Conservation (phyloP, 2,113 vertebrate species). For the Limanda limanda region DNA sequence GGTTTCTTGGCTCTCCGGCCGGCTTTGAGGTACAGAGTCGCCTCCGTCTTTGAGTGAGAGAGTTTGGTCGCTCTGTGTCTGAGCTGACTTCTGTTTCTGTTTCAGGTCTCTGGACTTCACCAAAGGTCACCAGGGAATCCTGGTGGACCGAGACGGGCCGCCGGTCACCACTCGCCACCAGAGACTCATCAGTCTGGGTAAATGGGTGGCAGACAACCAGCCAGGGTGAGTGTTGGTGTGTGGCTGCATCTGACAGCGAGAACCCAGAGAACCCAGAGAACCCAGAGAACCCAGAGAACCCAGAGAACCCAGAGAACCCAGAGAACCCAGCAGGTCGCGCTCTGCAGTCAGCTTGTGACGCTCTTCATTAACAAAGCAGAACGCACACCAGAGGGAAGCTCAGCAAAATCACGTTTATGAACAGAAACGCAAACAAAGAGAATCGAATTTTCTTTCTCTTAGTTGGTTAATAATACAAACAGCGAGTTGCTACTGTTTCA, state of each 20-base stretch:
- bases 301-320: neutral
- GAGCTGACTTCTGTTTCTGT: constrained; percentile 10
- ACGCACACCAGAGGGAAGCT: no score
- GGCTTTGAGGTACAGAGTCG: constrained; percentile 86
- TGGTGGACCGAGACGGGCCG: constrained; percentile 89
- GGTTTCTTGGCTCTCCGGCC: constrained; percentile 96
- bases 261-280: neutral
- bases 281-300: neutral
- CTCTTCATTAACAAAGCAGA: no score
- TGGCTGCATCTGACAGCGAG: neutral
- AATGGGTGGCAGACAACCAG: constrained; percentile 96
- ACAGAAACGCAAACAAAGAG: no score
- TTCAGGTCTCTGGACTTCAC: constrained; percentile 96
- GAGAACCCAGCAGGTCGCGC: neutral
- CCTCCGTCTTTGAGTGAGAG: neutral
- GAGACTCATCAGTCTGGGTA: constrained; percentile 90
- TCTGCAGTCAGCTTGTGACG: no score
- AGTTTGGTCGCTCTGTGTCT: neutral
- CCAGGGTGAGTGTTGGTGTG: constrained; percentile 81
- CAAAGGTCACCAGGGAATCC: constrained; percentile 95
- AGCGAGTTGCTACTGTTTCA: no score
- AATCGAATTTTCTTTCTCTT: no score
- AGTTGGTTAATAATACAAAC: no score
- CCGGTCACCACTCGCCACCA: constrained; percentile 90
- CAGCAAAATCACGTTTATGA: no score